Percentiles rank a stretch among this genome's conserved stretches.
Evolutionary conservation across 2,888 invertebrate species (phyloP).

Genomic region (Rotaria socialis): DNA sequence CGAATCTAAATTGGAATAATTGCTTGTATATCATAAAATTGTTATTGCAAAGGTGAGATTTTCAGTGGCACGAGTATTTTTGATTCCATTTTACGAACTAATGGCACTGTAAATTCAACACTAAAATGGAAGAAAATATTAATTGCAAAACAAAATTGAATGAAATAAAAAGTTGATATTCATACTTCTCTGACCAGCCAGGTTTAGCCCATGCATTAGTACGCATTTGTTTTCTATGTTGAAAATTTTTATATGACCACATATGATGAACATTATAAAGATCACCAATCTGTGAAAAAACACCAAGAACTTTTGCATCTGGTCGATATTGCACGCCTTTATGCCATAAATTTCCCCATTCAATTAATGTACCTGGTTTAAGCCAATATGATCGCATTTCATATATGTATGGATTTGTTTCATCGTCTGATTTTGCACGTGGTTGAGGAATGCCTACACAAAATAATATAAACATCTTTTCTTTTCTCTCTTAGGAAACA

Average conservation of each 20-base stretch:
- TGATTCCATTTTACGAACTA: slow-evolving; percentile 46
- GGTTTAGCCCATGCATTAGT: slow-evolving; percentile 41
- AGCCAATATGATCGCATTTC: slow-evolving; percentile 45
- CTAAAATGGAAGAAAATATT: slow-evolving; percentile 31
- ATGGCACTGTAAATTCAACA: slow-evolving; percentile 45
- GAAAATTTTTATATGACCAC: slow-evolving; percentile 42
- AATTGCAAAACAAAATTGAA: too few relatives aligned
- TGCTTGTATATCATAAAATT: neutral
- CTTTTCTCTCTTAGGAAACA: neutral
- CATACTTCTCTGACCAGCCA: slow-evolving; percentile 6
- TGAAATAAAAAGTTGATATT: too few relatives aligned
- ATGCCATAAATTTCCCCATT: slow-evolving; percentile 46
- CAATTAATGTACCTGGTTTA: slow-evolving; percentile 44
- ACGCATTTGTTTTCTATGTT: slow-evolving; percentile 38
- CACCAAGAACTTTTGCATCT: slow-evolving; percentile 43
- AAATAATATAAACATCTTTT: neutral
- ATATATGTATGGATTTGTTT: slow-evolving; percentile 39
- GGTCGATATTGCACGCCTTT: slow-evolving; percentile 42
- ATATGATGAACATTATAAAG: slow-evolving; percentile 45
- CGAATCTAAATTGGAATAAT: neutral
- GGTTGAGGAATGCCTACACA: neutral
- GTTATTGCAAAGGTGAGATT: slow-evolving; percentile 40
- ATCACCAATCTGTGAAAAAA: slow-evolving; percentile 45
- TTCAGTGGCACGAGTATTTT: slow-evolving; percentile 40
- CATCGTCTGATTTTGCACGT: neutral